Base-by-base conservation (phyloP, 2,797 vertebrate genomes). In the Caiman crocodilus region DNA sequence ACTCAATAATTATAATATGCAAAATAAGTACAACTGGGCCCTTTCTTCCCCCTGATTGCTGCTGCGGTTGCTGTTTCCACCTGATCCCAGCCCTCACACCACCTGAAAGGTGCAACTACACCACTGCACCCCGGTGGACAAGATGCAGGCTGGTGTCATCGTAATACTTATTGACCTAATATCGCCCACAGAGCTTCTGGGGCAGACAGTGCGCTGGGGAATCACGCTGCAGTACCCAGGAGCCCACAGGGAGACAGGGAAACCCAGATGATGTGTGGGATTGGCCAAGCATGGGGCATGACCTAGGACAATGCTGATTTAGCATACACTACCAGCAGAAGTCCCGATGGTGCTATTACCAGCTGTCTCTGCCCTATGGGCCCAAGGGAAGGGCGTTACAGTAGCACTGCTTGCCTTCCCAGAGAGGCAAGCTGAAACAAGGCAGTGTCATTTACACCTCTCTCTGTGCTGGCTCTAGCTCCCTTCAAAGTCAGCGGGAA, bases 341-440 rank as follows among this genome's bases (percentile, higher is more conserved):
- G 26, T 4, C 56, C 10, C 14, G 0, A 3, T 50, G 25, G 60
- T 12, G 18, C 65, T 42, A 35, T 56, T 60, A 14, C 13, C 23
- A 26, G 23, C 50, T 71, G 32, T 42, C 35, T 73, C 23, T 73
- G 21, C 23, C 14, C 69, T 23, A 50, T 25, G 2, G 50, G 32
- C 21, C 56, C 0, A 1, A 23, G 5, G 28, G 60, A 2, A 15
- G 16, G 25, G 18, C 6, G 4, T 32, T 2, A 3, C 2, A 32
- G 23, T 23, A 23, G 14, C 3, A 0, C 67, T 35, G 67, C 35
- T 30, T 60, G 56, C 61, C 2, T 0, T 50, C 58, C 50, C 64
- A 59, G 50, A 28, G 28, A 8, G 14, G 4, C 35, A 23, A 21
- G 56, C 35, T 60, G 2, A n/a, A 9, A 25, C 28, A 26, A 25